phyloP scores from a whole-genome alignment of 2,888 invertebrate species.

The Erebia palarica region DNA sequence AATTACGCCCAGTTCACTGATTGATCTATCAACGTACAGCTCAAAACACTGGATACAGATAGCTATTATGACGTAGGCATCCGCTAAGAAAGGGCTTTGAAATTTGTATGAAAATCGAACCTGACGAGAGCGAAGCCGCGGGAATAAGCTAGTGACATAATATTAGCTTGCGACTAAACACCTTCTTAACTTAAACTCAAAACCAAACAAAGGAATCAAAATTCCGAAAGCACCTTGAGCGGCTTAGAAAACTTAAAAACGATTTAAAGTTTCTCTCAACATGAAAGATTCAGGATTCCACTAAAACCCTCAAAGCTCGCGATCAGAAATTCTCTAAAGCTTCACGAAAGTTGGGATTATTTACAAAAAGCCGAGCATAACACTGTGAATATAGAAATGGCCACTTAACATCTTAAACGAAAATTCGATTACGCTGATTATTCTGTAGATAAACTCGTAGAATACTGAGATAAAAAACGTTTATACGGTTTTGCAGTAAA shows the following conservation, averaged over 20 bases:
- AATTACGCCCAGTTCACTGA: too few species aligned
- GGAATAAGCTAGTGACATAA: too few species aligned
- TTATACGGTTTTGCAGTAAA: too few species aligned
- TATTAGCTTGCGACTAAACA: background rate
- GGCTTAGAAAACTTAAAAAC: conserved; percentile 29
- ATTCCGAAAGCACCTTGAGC: conserved; percentile 25
- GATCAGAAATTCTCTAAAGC: conserved; percentile 16
- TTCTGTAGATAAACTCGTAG: too few species aligned
- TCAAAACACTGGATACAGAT: too few species aligned
- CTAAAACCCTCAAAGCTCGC: conserved; percentile 25
- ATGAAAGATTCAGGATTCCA: conserved; percentile 32
- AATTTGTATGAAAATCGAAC: too few species aligned
- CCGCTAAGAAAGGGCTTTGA: too few species aligned
- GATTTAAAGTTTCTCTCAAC: conserved; percentile 33
- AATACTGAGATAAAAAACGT: too few species aligned
- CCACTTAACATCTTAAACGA: background rate
- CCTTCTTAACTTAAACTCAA: background rate
- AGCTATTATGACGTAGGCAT: too few species aligned
- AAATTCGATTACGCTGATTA: background rate
- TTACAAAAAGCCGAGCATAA: conserved; percentile 5
- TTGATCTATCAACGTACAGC: too few species aligned
- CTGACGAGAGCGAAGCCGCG: too few species aligned
- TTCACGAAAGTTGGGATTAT: conserved; percentile 1
- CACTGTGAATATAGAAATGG: background rate
- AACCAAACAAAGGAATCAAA: conserved; percentile 19